Conservation (phyloP, 2,113 vertebrate genomes). For the Ifrita kowaldi region DNA sequence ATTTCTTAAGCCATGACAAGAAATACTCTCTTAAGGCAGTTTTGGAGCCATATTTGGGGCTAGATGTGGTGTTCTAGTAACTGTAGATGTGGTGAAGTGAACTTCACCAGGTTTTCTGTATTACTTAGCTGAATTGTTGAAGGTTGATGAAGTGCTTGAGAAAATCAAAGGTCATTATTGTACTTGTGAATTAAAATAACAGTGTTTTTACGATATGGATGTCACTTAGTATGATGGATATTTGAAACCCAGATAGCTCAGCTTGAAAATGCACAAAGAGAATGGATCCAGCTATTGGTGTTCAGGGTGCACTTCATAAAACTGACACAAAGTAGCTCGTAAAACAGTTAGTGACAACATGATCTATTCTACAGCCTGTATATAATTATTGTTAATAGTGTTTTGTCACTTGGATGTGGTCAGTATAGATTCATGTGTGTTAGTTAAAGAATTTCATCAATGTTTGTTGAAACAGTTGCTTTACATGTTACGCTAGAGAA, state of each 20-base stretch:
- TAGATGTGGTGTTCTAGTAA: background rate
- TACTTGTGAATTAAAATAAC: background rate
- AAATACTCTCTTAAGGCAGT: background rate
- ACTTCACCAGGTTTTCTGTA: background rate
- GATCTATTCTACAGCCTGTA: background rate
- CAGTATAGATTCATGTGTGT: conserved; percentile 62
- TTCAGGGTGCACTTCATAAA: background rate
- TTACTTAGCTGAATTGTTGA: background rate
- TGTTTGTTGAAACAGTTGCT: conserved; percentile 67
- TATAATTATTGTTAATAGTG: conserved; percentile 32
- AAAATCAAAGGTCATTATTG: background rate
- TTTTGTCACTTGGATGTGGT: conserved; percentile 65
- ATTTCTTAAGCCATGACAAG: background rate
- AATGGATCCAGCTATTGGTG: background rate
- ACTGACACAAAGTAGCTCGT: background rate
- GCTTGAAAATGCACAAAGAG: background rate
- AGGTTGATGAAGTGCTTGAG: background rate
- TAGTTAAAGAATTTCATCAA: conserved; percentile 37
- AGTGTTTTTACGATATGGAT: background rate
- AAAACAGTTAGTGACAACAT: background rate
- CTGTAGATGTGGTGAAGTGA: background rate
- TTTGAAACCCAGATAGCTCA: background rate
- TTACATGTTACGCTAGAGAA: conserved; percentile 40
- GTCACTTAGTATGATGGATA: background rate
- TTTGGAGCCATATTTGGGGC: background rate